Base-by-base conservation (phyloP, 1,140 invertebrate species). In the Lepidurus couesii region DNA sequence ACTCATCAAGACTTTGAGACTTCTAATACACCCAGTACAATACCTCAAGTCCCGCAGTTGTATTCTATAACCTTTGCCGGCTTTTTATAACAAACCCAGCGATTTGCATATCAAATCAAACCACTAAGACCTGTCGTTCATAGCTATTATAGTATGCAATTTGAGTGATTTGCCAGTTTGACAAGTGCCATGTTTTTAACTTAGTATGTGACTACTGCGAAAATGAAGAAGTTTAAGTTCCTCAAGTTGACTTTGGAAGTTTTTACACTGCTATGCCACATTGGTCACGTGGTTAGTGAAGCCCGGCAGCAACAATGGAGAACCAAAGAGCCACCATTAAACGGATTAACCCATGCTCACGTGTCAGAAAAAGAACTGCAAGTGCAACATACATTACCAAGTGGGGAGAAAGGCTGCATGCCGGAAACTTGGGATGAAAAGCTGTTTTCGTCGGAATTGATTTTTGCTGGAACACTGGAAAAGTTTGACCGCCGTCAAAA, bases 401-500 rank as follows among this genome's bases (percentile, higher is more conserved):
- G 21, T n/a, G 53, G n/a, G 16, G 16, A 7, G 21, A 65, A 21
- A n/a, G 53, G 21, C 13, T 65, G 53, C 21, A 65, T 21, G 21
- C 16, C 16, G 6, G 53, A 65, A 65, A 65, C 1, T 21, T 65
- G n/a, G n/a, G 53, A 10, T 21, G 53, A 65, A 7, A 13, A 21
- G 21, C 53, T 65, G 6, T 65, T 65, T 65, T 65, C 53, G 53
- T 9, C 53, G 0, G 53, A 65, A 65, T 65, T 65, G 21, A 65
- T 65, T n/a, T 65, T 65, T 65, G 53, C 53, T 65, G 53, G 53
- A 65, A 65, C 53, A 21, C 53, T 65, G 53, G 53, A 65, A 21
- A 65, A 21, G 53, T 65, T 65, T 65, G 53, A 21, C 16, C 16
- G 21, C 53, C 53, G 6, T 21, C 53, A 65, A 21, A 21, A 65